phyloP scores from a whole-genome alignment of 2,888 invertebrate genomes.

The Lathronympha strigana region DNA sequence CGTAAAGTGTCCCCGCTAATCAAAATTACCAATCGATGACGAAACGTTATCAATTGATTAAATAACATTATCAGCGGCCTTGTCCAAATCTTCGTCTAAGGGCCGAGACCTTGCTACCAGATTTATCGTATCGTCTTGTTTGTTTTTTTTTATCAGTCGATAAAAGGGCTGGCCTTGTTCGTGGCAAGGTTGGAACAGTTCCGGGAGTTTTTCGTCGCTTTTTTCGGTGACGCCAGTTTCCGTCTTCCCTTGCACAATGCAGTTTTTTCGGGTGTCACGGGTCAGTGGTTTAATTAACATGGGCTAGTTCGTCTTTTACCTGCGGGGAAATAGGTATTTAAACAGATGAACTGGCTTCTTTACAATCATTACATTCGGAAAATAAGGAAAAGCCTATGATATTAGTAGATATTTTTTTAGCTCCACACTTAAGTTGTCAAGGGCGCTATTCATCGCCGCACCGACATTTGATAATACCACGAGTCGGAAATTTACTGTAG shows the following conservation, averaged over 20 bases:
- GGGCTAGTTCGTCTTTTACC: neutral
- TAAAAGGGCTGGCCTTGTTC: constrained; percentile 75
- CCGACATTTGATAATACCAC: too few relatives aligned
- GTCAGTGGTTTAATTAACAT: constrained; percentile 17
- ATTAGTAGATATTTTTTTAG: too few relatives aligned
- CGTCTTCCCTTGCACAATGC: constrained; percentile 31
- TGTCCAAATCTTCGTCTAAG: constrained; percentile 27
- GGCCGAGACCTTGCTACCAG: constrained; percentile 65
- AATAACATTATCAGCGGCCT: constrained; percentile 28
- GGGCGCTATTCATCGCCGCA: too few relatives aligned
- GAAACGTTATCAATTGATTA: constrained; percentile 26
- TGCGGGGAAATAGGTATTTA: too few relatives aligned
- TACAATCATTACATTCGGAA: too few relatives aligned
- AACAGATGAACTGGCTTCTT: neutral
- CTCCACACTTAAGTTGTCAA: too few relatives aligned
- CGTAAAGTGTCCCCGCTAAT: neutral
- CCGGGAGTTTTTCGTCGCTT: constrained; percentile 30
- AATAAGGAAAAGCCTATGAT: too few relatives aligned
- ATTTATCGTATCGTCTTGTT: constrained; percentile 65
- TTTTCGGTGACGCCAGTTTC: constrained; percentile 12
- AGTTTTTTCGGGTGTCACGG: constrained; percentile 14
- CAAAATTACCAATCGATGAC: neutral
- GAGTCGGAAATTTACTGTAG: too few relatives aligned
- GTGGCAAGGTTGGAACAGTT: constrained; percentile 48
- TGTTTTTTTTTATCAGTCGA: constrained; percentile 64